Evolutionary conservation across 2,797 vertebrate species (phyloP).

Genomic region (Lemur catta): DNA sequence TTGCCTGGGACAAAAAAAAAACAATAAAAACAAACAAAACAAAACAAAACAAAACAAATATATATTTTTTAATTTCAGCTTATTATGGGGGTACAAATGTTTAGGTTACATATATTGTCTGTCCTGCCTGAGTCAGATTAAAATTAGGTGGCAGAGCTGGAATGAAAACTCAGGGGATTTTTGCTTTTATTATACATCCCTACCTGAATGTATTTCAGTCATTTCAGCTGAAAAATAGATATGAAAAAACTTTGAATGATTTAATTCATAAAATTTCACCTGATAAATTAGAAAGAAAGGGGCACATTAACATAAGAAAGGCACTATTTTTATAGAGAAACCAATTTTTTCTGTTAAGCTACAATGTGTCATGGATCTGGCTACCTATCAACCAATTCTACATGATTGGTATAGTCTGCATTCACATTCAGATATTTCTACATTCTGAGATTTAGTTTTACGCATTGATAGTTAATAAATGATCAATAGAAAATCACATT

Average conservation of each 20-base stretch:
- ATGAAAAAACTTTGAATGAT: neutral
- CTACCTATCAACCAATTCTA: neutral
- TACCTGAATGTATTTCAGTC: neutral
- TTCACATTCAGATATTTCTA: neutral
- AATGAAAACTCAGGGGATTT: neutral
- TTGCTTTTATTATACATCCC: neutral
- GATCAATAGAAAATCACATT: conserved; percentile 50
- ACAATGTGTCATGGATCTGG: neutral
- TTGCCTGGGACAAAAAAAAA: neutral
- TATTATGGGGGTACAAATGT: no score
- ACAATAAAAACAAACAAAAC: neutral
- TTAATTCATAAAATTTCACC: neutral
- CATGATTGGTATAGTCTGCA: neutral
- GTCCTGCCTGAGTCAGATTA: neutral
- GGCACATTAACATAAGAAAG: neutral
- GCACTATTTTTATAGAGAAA: neutral
- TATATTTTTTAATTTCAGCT: no score
- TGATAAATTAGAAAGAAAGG: neutral
- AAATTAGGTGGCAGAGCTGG: neutral
- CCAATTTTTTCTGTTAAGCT: neutral
- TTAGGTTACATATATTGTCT: no score
- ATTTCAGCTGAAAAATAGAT: neutral
- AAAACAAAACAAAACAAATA: no score
- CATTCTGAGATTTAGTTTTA: neutral
- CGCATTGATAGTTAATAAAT: conserved; percentile 34